These are phyloP conservation scores for Plotosus lineatus DNA, from an alignment of 2,113 vertebrate genomes.

Conservation along the genomic window DNA sequence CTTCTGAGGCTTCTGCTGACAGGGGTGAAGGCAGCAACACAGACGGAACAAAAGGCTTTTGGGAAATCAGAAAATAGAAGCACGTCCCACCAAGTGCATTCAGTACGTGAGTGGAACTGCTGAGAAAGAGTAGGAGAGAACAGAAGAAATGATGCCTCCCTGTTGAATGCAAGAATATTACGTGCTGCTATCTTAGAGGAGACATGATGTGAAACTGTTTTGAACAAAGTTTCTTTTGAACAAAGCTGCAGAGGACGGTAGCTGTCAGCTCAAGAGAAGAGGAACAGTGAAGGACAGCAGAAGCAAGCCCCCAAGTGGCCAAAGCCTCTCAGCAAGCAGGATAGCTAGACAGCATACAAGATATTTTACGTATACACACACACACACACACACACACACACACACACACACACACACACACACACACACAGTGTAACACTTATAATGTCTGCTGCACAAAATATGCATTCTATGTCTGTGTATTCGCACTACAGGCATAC, in stretches of 20 bases:
- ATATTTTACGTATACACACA: not conserved
- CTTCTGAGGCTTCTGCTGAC: slow-evolving; percentile 38
- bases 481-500: no score
- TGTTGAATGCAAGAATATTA: slow-evolving; percentile 25
- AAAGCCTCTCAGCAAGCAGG: slow-evolving; percentile 16
- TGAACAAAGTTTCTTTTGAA: slow-evolving; percentile 38
- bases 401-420: not conserved
- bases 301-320: slow-evolving; percentile 8
- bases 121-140: slow-evolving; percentile 46
- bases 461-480: not conserved
- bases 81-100: slow-evolving; percentile 26
- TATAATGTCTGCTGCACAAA: not conserved
- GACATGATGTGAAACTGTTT: slow-evolving; percentile 42
- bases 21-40: slow-evolving; percentile 41
- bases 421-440: not conserved
- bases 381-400: slow-evolving; percentile 17
- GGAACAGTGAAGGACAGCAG: slow-evolving; percentile 10
- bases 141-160: not conserved
- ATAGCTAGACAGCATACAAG: slow-evolving; percentile 7
- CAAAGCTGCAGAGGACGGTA: slow-evolving; percentile 32
- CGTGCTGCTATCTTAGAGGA: slow-evolving; percentile 29
- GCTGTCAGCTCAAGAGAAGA: slow-evolving; percentile 30
- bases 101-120: slow-evolving; percentile 40
- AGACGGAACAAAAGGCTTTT: slow-evolving; percentile 48
- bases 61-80: slow-evolving; percentile 49